Percentiles rank a stretch among this genome's conserved stretches.
Evolutionary conservation across 1,140 invertebrate genomes (phyloP).

Genomic region (Penaeus indicus): DNA sequence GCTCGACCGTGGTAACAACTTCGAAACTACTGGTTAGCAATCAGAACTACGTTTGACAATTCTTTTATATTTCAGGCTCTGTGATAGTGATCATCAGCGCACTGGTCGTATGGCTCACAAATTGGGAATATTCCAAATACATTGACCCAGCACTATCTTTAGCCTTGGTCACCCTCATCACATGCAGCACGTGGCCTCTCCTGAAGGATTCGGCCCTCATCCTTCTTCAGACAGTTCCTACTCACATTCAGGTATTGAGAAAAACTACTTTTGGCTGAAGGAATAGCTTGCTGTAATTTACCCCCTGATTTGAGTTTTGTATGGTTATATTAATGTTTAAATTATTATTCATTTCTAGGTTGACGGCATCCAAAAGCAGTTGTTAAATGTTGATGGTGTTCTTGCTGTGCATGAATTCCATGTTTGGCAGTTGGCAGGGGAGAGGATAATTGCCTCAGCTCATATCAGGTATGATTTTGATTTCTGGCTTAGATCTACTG

Average conservation of each 20-base stretch:
- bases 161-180: slow-evolving; percentile 83
- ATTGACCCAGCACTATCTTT: slow-evolving; percentile 95
- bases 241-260: slow-evolving; percentile 81
- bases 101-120: slow-evolving; percentile 87
- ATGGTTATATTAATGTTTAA: too few species aligned
- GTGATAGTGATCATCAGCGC: slow-evolving; percentile 97
- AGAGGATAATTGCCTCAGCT: slow-evolving; percentile 92
- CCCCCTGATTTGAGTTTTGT: too few species aligned
- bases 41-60: not conserved
- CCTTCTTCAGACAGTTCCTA: slow-evolving; percentile 91
- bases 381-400: slow-evolving; percentile 90
- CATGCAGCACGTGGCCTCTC: slow-evolving; percentile 88
- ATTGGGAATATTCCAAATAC: slow-evolving; percentile 84
- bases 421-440: slow-evolving; percentile 93
- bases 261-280: too few species aligned
- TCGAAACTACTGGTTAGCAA: too few species aligned
- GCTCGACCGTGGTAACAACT: too few species aligned
- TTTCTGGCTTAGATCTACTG: too few species aligned
- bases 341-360: slow-evolving; percentile 53
- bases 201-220: slow-evolving; percentile 90
- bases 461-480: slow-evolving; percentile 78
- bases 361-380: slow-evolving; percentile 80
- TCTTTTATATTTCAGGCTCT: slow-evolving; percentile 75
- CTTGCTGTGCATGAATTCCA: slow-evolving; percentile 94
- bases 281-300: not conserved